Evolutionary conservation across 2,113 vertebrate species (phyloP), one percentile per base, ranked within the genome.

Genomic region (Odontesthes bonariensis): DNA sequence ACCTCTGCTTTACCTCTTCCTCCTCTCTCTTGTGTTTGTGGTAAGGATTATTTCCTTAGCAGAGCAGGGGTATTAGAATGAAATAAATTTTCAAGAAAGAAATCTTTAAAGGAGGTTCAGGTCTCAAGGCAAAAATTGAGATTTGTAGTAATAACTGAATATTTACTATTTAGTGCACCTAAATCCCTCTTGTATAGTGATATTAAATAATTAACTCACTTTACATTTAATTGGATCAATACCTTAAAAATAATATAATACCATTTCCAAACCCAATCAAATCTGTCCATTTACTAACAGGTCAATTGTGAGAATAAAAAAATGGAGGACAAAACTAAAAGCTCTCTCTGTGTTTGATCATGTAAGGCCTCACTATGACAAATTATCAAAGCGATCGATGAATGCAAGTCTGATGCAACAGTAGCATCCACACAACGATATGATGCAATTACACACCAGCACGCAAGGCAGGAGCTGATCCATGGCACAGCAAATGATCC

Each of bases 401-500:
- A 77, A 75, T 46, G 56, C 75, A 53, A 44, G 46, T 68, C 54
- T 16, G 81, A 85, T 69, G 79, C 65, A 62, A 72, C 69, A 75
- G 68, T 72, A 75, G 85, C 70, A 59, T 66, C 57, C 76, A 75
- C 80, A 86, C 76, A 83, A 76, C 52, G 69, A 81, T 63, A 64
- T 40, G 80, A 80, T 58, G 73, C 89, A 87, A 91, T 90, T 85
- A 92, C 81, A 91, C 90, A 92, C 91, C 90, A 91, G 89, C 90
- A 83, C 32, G 78, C 76, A 76, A 88, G 82, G 75, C 87, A 33
- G 73, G 71, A 88, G 82, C 81, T 77, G 77, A 85, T 76, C 77
- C 88, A 49, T 57, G 7, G 66, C 61, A 78, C 56, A 67, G 81
- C 89, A 91, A 93, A 92, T 87, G 88, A 87, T 89, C 86, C 89